Evolutionary conservation across 2,888 invertebrate genomes (phyloP).

Genomic region (Troglohyphantes excavatus): DNA sequence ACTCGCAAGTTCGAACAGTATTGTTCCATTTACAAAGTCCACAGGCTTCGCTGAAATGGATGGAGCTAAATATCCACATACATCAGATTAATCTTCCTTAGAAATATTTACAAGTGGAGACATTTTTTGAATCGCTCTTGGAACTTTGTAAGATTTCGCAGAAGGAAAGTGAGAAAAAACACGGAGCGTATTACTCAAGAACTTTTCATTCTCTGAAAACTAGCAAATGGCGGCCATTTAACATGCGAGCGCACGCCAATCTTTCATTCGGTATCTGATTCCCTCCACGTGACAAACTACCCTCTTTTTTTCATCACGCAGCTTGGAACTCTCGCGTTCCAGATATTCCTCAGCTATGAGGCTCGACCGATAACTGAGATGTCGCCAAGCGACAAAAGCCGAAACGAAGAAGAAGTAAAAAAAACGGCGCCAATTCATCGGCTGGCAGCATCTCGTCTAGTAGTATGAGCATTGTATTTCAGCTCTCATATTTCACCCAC

Average conservation of each 20-base stretch:
- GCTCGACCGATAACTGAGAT: constrained; percentile 54
- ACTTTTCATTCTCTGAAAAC: constrained; percentile 33
- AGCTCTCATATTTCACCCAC: constrained; percentile 64
- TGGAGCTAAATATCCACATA: constrained; percentile 50
- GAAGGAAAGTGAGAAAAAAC: background rate
- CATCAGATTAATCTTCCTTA: constrained; percentile 27
- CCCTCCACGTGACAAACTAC: constrained; percentile 51
- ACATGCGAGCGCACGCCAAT: constrained; percentile 41
- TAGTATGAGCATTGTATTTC: constrained; percentile 67
- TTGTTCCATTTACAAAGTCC: constrained; percentile 26
- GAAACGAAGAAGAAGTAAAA: constrained; percentile 24
- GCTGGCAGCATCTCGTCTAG: constrained; percentile 46
- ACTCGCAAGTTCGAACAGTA: background rate
- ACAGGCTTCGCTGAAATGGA: constrained; percentile 20
- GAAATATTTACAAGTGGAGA: constrained; percentile 22
- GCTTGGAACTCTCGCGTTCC: constrained; percentile 56
- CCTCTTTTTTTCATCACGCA: constrained; percentile 48
- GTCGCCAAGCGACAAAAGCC: constrained; percentile 56
- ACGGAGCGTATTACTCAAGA: constrained; percentile 45
- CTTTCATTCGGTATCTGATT: constrained; percentile 57
- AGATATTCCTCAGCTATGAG: constrained; percentile 45
- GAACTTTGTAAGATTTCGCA: constrained; percentile 11
- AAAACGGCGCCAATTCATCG: constrained; percentile 67
- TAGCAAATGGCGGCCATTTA: constrained; percentile 59
- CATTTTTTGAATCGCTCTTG: constrained; percentile 6